Base-by-base conservation (phyloP, 2,113 vertebrate species). In the Tachysurus fulvidraco region DNA sequence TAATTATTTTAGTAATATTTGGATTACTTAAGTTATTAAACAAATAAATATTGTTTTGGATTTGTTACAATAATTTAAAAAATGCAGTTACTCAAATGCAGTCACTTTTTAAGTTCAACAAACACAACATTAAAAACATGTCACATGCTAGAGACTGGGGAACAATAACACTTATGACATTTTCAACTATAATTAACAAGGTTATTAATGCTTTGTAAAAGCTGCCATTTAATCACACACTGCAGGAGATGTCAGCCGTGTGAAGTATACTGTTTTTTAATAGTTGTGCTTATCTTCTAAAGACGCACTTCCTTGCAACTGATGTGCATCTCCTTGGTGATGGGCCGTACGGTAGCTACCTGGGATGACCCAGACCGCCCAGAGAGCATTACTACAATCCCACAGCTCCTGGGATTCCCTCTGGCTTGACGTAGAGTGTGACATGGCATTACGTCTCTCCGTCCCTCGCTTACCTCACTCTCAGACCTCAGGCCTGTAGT, bases 321-420 rank as follows among this genome's bases (percentile, higher is more conserved):
- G 11, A 54, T 41, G 14, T 21, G 41, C 9, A 14, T 89, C 87
- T 84, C 91, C 88, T 76, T 69, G 87, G 91, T 88, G 91, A 93
- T 89, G 74, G 80, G 81, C 88, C 74, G 84, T 80, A 23, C 81
- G 65, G 50, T 80, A 84, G 83, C 89, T 91, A 91, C 77, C 85
- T 36, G 62, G 83, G 89, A 90, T 90, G 92, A 89, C 92, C 89
- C 88, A 91, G 92, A 94, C 94, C 91, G 85, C 25, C 25, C 79
- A 59, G 88, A 86, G 65, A 83, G 88, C 62, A 62, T 88, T 88
- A 74, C 54, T 52, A 83, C 62, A 54, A 90, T 86, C 85, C 89
- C 91, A 83, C 90, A 88, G 89, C 91, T 89, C 89, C 76, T 59
- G 88, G 90, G 86, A 88, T 90, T 92, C 89, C 91, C 93, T 89